Percentiles rank a stretch among this genome's conserved stretches.
Evolutionary conservation across 1,140 invertebrate species (phyloP).

Genomic region (Acromyrmex echinatior): DNA sequence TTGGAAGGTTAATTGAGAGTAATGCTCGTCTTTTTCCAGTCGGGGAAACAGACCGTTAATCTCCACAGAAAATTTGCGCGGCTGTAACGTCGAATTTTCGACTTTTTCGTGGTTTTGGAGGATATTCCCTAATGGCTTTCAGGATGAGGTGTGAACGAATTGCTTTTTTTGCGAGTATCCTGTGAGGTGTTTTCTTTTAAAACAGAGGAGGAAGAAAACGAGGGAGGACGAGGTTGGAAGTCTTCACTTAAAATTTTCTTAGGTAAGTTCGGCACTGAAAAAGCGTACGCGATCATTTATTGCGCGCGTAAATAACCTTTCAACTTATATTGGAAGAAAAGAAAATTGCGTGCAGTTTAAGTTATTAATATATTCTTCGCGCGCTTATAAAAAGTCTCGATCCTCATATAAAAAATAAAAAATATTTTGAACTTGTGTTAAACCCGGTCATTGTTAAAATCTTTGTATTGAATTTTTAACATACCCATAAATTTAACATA

Average conservation of each 20-base stretch:
- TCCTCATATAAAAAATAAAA: background rate
- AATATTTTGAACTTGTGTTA: too few species aligned
- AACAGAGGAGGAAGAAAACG: background rate
- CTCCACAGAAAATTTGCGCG: background rate
- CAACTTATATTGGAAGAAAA: background rate
- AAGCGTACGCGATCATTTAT: too few species aligned
- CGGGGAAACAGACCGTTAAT: constrained; percentile 14
- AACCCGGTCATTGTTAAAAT: too few species aligned
- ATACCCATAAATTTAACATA: too few species aligned
- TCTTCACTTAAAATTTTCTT: constrained; percentile 39
- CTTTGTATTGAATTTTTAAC: too few species aligned
- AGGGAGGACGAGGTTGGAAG: background rate
- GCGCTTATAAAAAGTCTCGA: background rate
- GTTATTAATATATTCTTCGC: background rate
- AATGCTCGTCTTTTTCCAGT: constrained; percentile 26
- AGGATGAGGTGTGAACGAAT: background rate
- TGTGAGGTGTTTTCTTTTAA: constrained; percentile 22
- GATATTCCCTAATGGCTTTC: constrained; percentile 9
- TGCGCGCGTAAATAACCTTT: background rate
- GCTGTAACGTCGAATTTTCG: constrained; percentile 23
- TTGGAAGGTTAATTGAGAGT: constrained; percentile 43
- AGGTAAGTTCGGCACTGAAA: background rate
- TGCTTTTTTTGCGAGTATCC: background rate
- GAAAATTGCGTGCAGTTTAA: background rate
- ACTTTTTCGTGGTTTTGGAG: background rate